Base-by-base conservation (phyloP, 2,888 invertebrate species). In the Aphidoletes aphidimyza region DNA sequence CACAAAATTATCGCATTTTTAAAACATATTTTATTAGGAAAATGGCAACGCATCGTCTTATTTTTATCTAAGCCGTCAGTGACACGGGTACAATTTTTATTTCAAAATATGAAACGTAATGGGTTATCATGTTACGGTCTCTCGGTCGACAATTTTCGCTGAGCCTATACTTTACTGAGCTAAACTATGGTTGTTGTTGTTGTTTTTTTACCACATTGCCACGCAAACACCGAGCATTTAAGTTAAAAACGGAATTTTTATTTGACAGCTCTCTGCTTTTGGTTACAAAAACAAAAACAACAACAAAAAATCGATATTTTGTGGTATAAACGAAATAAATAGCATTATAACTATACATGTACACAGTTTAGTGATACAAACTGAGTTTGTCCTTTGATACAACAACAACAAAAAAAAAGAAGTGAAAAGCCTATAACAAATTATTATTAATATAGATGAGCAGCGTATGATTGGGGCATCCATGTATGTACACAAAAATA, bases 21-120 rank as follows among this genome's bases (percentile, higher is more conserved):
- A 69, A 30, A 69, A 69, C 34, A 69, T 69, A 69, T 69, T 69
- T 69, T 69, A 69, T 69, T 69, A 30, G 69, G 17, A 19, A 6
- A 11, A 14, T 6, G 8, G 69, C 30, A 30, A 69, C 69, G 42
- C 14, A 14, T 14, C 42, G n/a, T 42, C 14, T 69, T 69, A 69
- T 69, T 69, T 69, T 69, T 69, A 69, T 69, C 30, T 54, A 14
- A 14, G n/a, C 22, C 69, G 34, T 14, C 26, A 69, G 22, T 8
- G 3, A 3, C n/a, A 26, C 2, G 22, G 2, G 5, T 5, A 26
- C 22, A 22, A 47, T 17, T 54, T 26, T 14, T 1, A 3, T 54
- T 30, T 30, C 30, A 69, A 30, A 34, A 30, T 69, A 69, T 30
- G 34, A 34, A 69, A 30, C 9, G 3, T 30, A 30, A 69, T 30